phyloP scores from a whole-genome alignment of 2,888 invertebrate species.

The Amaurobius ferox region DNA sequence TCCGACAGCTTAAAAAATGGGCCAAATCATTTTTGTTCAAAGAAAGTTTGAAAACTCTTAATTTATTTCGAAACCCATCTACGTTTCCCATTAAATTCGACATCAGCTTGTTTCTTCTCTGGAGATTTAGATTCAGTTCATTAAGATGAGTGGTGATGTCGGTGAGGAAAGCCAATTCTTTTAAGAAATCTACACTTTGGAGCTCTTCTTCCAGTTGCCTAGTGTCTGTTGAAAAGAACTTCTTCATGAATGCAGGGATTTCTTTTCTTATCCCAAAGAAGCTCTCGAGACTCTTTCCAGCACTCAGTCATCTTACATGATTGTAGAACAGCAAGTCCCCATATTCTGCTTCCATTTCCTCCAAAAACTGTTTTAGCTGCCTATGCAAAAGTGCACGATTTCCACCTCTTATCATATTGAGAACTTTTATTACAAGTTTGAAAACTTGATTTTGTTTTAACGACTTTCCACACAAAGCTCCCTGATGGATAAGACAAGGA shows the following conservation, averaged over 20 bases:
- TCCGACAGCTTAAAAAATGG: neutral
- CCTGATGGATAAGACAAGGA: conserved; percentile 7
- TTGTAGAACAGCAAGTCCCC: conserved; percentile 20
- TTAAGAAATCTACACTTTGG: neutral
- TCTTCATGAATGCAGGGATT: conserved; percentile 19
- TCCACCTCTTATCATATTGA: too few species aligned
- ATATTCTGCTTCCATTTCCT: conserved; percentile 21
- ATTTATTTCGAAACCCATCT: neutral
- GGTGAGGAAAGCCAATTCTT: neutral
- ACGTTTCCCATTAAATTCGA: too few species aligned
- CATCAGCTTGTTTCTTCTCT: neutral
- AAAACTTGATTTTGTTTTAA: conserved; percentile 11
- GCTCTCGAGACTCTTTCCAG: conserved; percentile 12
- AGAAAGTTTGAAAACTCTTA: neutral
- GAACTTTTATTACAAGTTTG: too few species aligned
- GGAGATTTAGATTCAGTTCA: neutral
- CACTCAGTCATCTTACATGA: conserved; percentile 21
- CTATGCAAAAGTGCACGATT: too few species aligned
- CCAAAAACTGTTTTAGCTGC: conserved; percentile 23
- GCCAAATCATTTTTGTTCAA: neutral
- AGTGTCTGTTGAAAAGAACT: conserved; percentile 12
- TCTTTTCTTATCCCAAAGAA: conserved; percentile 21
- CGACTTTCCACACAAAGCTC: conserved; percentile 7
- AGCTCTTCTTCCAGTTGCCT: conserved; percentile 5
- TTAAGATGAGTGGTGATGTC: neutral